Percentiles rank a stretch among this genome's conserved stretches.
These are phyloP conservation scores for Petrolisthes cinctipes DNA, from an alignment of 2,888 invertebrate species.

Conservation along the genomic window DNA sequence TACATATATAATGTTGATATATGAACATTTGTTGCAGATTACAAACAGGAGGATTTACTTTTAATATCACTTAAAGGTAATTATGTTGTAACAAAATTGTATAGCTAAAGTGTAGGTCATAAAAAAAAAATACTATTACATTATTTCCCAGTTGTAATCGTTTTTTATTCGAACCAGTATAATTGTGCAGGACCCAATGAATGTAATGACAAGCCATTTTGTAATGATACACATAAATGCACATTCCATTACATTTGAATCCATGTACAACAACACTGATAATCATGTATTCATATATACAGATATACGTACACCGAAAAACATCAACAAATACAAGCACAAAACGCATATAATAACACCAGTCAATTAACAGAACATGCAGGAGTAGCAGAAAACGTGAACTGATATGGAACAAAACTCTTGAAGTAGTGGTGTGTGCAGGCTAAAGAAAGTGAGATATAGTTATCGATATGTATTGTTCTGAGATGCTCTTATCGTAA, in stretches of 20 bases:
- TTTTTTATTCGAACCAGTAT: background rate
- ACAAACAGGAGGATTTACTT: conserved; percentile 11
- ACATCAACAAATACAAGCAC: conserved; percentile 23
- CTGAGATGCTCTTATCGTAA: background rate
- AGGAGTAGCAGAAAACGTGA: conserved; percentile 28
- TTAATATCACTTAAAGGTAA: no score
- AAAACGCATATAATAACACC: conserved; percentile 25
- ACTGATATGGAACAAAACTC: conserved; percentile 15
- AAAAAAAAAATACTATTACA: no score
- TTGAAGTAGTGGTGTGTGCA: conserved; percentile 28
- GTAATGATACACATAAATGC: background rate
- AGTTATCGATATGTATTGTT: conserved; percentile 7
- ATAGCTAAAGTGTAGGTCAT: no score
- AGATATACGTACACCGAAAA: conserved; percentile 6
- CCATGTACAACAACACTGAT: background rate
- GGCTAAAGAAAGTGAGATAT: conserved; percentile 39
- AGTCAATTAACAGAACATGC: conserved; percentile 26
- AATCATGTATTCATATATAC: conserved; percentile 20
- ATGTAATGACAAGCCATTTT: background rate
- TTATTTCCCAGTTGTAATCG: background rate
- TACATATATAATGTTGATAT: background rate
- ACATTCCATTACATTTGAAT: conserved; percentile 7
- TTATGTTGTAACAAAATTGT: no score
- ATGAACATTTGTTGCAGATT: background rate
- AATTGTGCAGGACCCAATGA: conserved; percentile 4